Percentiles rank a stretch among this genome's conserved stretches.
phyloP scores from a whole-genome alignment of 1,140 invertebrate genomes.

The Sminthurinus signatus region DNA sequence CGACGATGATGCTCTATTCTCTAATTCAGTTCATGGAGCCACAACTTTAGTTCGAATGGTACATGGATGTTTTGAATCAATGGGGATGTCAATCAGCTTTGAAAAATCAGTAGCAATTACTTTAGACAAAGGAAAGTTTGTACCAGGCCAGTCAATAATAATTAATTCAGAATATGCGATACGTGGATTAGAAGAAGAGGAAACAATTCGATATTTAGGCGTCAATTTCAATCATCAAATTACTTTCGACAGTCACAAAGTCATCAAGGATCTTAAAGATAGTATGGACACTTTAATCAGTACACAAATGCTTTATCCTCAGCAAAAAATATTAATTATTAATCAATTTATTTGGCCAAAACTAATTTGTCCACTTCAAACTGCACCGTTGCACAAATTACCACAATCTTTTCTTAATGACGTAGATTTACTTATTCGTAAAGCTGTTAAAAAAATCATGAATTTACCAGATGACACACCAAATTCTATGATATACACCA shows the following conservation, averaged over 20 bases:
- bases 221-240: constrained; percentile 1
- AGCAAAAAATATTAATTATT: not conserved
- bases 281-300: not conserved
- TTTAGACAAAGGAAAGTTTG: no score
- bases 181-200: not conserved
- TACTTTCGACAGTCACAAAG: not conserved
- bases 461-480: not conserved
- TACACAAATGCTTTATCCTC: not conserved
- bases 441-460: not conserved
- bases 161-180: not conserved
- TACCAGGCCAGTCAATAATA: not conserved
- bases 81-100: no score
- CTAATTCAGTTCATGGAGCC: no score
- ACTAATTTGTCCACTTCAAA: not conserved
- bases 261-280: not conserved
- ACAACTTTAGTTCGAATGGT: no score
- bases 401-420: not conserved
- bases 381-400: not conserved
- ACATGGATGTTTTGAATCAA: no score
- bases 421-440: not conserved
- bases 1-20: no score
- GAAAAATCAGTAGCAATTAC: no score
- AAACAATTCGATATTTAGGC: not conserved
- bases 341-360: constrained; percentile 11
- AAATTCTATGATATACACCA: constrained; percentile 1